Conservation (phyloP, 2,113 vertebrate genomes). For the Coryphaenoides rupestris region DNA sequence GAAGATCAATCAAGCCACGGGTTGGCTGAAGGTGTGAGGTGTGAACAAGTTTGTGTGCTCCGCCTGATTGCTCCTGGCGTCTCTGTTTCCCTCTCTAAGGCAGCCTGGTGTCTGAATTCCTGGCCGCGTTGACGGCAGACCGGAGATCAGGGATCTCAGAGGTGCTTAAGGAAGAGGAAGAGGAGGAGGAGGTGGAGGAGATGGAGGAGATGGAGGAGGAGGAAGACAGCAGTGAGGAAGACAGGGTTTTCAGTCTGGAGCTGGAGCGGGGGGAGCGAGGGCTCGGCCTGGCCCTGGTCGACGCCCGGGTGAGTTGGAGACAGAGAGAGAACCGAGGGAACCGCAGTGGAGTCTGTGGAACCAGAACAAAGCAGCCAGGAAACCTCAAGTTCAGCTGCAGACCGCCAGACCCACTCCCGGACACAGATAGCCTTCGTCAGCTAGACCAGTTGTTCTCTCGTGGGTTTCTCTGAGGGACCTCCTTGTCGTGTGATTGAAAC, state of each 20-base stretch:
- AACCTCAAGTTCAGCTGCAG: too few species aligned
- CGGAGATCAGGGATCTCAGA: slow-evolving; percentile 13
- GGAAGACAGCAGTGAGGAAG: slow-evolving; percentile 38
- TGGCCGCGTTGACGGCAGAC: slow-evolving; percentile 49
- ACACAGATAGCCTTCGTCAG: too few species aligned
- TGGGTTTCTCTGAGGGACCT: too few species aligned
- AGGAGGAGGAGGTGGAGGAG: too few species aligned
- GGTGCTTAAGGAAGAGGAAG: slow-evolving; percentile 34
- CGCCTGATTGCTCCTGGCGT: neutral
- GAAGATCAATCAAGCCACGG: neutral
- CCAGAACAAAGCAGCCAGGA: too few species aligned
- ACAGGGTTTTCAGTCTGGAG: slow-evolving; percentile 73
- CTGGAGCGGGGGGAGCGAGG: slow-evolving; percentile 66
- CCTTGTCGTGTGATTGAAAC: too few species aligned
- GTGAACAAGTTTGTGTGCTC: neutral
- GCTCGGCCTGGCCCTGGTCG: slow-evolving; percentile 70
- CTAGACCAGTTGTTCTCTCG: too few species aligned
- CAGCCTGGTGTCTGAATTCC: slow-evolving; percentile 51
- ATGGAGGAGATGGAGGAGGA: slow-evolving; percentile 28
- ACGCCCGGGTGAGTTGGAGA: slow-evolving; percentile 67
- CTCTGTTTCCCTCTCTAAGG: slow-evolving; percentile 18
- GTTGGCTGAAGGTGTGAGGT: too few species aligned
- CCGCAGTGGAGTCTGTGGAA: neutral
- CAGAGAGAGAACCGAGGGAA: too few species aligned
- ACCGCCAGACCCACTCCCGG: too few species aligned